A percentile compares a stretch with the other conserved stretches of the same genome.
These are phyloP conservation scores for Chironomus riparius DNA, from an alignment of 2,888 invertebrate species.

Conservation along the genomic window DNA sequence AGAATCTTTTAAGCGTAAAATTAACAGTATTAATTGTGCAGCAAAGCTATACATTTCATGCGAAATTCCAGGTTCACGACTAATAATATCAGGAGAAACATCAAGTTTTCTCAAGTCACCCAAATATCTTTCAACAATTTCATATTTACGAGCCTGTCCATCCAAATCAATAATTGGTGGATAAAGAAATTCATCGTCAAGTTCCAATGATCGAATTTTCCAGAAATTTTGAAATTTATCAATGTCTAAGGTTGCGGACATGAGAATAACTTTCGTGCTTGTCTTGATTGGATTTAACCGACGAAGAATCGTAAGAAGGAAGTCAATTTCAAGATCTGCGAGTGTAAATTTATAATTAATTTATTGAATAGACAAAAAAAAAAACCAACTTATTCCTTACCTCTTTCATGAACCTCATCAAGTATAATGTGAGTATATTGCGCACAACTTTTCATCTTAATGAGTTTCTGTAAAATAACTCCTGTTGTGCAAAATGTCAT, in stretches of 20 bases:
- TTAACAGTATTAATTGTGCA: slow-evolving; percentile 48
- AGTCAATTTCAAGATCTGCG: slow-evolving; percentile 4
- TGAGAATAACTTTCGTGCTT: slow-evolving; percentile 65
- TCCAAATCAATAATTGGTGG: slow-evolving; percentile 52
- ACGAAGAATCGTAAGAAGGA: slow-evolving; percentile 55
- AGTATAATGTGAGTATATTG: slow-evolving; percentile 81
- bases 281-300: slow-evolving; percentile 59
- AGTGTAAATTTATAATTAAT: not conserved
- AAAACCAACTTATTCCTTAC: slow-evolving; percentile 37
- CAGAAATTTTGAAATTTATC: slow-evolving; percentile 63
- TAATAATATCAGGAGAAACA: not conserved
- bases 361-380: no score
- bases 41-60: slow-evolving; percentile 53
- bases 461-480: slow-evolving; percentile 67
- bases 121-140: slow-evolving; percentile 55
- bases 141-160: slow-evolving; percentile 45
- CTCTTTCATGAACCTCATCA: slow-evolving; percentile 91
- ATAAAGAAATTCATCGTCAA: slow-evolving; percentile 32
- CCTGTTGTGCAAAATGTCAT: slow-evolving; percentile 84
- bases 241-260: slow-evolving; percentile 89
- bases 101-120: slow-evolving; percentile 41
- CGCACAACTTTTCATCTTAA: slow-evolving; percentile 58
- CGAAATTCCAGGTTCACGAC: slow-evolving; percentile 48
- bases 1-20: slow-evolving; percentile 35
- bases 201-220: slow-evolving; percentile 19